Conservation (phyloP, 2,797 vertebrate genomes). For the Chromis chromis region DNA sequence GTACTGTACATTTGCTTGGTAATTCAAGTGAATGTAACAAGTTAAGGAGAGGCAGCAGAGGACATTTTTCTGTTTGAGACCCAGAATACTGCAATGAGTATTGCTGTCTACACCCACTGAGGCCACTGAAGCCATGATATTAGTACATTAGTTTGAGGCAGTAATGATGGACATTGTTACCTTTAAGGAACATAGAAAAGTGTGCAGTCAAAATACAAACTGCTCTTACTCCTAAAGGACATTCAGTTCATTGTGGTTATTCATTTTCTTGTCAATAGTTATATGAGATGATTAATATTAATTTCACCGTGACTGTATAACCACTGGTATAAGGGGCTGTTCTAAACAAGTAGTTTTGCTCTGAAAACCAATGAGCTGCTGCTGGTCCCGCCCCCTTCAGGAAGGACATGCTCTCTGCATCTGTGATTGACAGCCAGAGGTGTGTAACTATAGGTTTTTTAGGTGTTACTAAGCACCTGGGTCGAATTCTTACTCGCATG, state of each 20-base stretch:
- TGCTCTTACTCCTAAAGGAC: constrained; percentile 2
- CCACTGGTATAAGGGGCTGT: too few species aligned
- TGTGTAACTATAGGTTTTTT: too few species aligned
- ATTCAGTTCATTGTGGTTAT: background rate
- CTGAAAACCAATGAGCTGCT: too few species aligned
- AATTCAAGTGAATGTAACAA: constrained; percentile 8
- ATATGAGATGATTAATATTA: background rate
- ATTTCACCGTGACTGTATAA: too few species aligned
- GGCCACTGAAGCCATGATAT: background rate
- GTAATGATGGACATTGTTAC: constrained; percentile 2
- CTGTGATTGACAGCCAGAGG: too few species aligned
- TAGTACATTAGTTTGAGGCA: constrained; percentile 20
- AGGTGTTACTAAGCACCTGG: too few species aligned
- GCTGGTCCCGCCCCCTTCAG: too few species aligned
- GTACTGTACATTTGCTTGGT: constrained; percentile 68
- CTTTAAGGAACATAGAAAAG: constrained; percentile 26
- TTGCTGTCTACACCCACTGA: background rate
- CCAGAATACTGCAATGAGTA: background rate
- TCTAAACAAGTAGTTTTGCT: too few species aligned
- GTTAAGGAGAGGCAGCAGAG: constrained; percentile 12
- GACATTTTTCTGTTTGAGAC: constrained; percentile 7
- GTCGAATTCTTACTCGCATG: too few species aligned
- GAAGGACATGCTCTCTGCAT: too few species aligned
- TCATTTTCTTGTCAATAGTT: constrained; percentile 8
- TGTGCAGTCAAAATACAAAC: constrained; percentile 1